Evolutionary conservation across 2,888 invertebrate species (phyloP), one percentile per base, ranked within the genome.

Genomic region (Cosmia trapezina): DNA sequence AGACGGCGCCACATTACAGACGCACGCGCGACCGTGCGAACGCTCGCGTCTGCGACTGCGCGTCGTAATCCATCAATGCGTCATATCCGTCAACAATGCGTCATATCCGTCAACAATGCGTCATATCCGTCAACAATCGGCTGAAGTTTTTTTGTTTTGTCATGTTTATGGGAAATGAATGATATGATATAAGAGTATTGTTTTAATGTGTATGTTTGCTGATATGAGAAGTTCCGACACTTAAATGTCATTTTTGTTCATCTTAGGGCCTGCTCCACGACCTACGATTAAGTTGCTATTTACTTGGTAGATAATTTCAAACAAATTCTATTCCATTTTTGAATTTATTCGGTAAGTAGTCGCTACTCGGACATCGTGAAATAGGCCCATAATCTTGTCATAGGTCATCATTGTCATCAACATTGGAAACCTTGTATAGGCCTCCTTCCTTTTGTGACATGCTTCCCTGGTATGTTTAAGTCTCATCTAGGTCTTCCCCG

Each of bases 1-100:
- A 85, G 83, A 79, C 83, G 83, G 83, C 83, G 83, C 83, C 85
- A n/a, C 68, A 73, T 73, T 65, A 71, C 65, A 11, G 22, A 68
- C 54, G 62, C 66, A 70, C 78, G 67, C 67, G 65, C 73, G 65
- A 68, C 83, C 83, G 83, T 81, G 85, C 78, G 83, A 84, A 60
- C 72, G 59, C 60, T 67, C 33, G 54, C 72, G 74, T 56, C 14
- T 66, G 56, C 68, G 71, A 76, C 56, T 79, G 14, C 22, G 63
- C 54, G 49, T 73, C 43, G 65, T 71, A 64, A 81, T 73, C 67
- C 22, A 68, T 78, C 65, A 78, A 70, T 73, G 57, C 51, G 47
- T 78, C 78, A 69, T 66, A 60, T 51, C n/a, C 60, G 19, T 65
- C 60, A 51, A 65, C 43, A 57, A 56, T 47, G n/a, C n/a, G n/a